A percentile compares a stretch with the other conserved stretches of the same genome.
Evolutionary conservation across 2,113 vertebrate species (phyloP).

Genomic region (Oncorhynchus masou): DNA sequence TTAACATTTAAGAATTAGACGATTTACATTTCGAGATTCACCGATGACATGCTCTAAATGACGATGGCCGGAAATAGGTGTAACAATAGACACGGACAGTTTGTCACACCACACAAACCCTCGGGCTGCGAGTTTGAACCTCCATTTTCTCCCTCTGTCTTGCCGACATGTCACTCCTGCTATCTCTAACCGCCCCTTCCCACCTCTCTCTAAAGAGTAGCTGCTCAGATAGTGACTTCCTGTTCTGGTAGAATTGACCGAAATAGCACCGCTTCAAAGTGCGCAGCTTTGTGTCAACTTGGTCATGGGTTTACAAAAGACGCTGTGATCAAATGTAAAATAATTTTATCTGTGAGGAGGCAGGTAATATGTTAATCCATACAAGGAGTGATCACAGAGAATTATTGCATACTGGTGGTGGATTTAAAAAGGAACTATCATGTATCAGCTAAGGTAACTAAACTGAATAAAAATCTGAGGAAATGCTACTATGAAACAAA

Average conservation of each 20-base stretch:
- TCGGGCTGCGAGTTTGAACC: constrained; percentile 45
- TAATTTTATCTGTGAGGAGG: not conserved
- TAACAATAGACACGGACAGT: constrained; percentile 42
- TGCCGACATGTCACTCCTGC: constrained; percentile 22
- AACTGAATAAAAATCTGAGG: too few species aligned
- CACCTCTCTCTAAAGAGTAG: not conserved
- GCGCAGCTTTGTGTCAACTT: not conserved
- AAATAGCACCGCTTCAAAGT: not conserved
- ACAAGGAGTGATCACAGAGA: not conserved
- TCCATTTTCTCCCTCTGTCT: constrained; percentile 31
- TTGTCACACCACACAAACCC: constrained; percentile 44
- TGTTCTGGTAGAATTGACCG: not conserved
- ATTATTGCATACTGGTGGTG: too few species aligned
- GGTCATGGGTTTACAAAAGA: not conserved
- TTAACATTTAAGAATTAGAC: constrained; percentile 28
- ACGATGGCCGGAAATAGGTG: constrained; percentile 41
- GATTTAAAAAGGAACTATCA: too few species aligned
- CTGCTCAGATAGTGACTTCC: constrained; percentile 32
- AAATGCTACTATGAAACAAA: too few species aligned
- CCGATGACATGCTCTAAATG: constrained; percentile 37
- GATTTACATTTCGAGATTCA: constrained; percentile 37
- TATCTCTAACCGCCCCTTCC: constrained; percentile 20
- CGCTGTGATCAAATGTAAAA: not conserved
- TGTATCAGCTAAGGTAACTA: too few species aligned
- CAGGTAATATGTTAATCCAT: not conserved